These are phyloP conservation scores for Andrena minutula DNA, from an alignment of 2,888 invertebrate species.

Conservation along the genomic window DNA sequence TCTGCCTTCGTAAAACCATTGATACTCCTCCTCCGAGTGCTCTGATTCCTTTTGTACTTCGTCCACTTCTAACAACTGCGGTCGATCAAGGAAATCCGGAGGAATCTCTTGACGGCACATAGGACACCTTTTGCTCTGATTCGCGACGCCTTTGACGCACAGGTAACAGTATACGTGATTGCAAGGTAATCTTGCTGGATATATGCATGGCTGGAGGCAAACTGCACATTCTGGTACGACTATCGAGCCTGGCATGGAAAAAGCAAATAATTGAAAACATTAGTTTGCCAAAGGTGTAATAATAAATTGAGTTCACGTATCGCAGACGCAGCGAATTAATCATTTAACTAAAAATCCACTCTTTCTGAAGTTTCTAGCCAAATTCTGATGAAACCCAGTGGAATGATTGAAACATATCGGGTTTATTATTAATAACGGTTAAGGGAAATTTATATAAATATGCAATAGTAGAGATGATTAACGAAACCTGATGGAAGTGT, in stretches of 20 bases:
- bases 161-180: constrained; percentile 98
- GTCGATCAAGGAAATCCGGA: constrained; percentile 94
- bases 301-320: background rate
- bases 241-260: constrained; percentile 66
- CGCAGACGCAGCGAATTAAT: background rate
- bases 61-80: constrained; percentile 89
- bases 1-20: constrained; percentile 98
- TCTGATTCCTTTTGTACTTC: constrained; percentile 85
- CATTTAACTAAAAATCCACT: background rate
- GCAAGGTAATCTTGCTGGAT: constrained; percentile 97
- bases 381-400: background rate
- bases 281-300: background rate
- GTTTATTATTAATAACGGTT: background rate
- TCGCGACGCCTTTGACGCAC: constrained; percentile 96
- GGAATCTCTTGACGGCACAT: constrained; percentile 97
- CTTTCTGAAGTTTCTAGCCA: background rate
- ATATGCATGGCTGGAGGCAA: constrained; percentile 95
- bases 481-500: background rate
- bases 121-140: constrained; percentile 95
- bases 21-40: constrained; percentile 89
- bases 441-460: background rate
- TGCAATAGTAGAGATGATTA: background rate
- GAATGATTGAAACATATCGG: background rate
- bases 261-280: background rate
- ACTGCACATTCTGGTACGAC: constrained; percentile 92